Evolutionary conservation across 1,140 invertebrate genomes (phyloP).

Genomic region (Pinna nobilis): DNA sequence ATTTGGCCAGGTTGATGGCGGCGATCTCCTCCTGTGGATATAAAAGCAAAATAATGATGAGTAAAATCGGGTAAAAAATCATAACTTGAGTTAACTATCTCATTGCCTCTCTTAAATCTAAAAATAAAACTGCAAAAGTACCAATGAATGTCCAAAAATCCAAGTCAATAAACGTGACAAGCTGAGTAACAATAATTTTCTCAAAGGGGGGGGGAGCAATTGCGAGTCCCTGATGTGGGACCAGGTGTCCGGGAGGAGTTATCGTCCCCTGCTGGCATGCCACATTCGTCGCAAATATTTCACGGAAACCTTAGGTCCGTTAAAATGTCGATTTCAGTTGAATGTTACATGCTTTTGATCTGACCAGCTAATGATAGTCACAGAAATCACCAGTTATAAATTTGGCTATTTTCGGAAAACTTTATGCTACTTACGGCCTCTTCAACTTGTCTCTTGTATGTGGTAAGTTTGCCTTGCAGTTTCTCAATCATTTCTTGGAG

Average conservation of each 20-base stretch:
- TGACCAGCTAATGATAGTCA: background rate
- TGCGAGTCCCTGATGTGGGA: too few relatives aligned
- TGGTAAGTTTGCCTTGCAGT: conserved; percentile 99
- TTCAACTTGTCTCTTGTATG: conserved; percentile 99
- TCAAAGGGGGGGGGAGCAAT: too few relatives aligned
- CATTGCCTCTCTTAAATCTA: background rate
- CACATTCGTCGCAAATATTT: too few relatives aligned
- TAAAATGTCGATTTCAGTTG: background rate
- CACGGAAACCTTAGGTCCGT: too few relatives aligned
- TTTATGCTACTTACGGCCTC: conserved; percentile 82
- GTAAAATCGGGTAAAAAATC: background rate
- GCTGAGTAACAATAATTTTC: too few relatives aligned
- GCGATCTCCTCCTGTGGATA: conserved; percentile 91
- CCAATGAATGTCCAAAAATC: background rate
- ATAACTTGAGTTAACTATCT: background rate
- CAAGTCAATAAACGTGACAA: too few relatives aligned
- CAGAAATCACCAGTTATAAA: background rate
- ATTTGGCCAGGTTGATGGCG: conserved; percentile 98
- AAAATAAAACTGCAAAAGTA: background rate
- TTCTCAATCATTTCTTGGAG: conserved; percentile 99
- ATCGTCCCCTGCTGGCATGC: too few relatives aligned
- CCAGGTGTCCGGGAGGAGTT: too few relatives aligned
- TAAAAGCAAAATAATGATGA: background rate
- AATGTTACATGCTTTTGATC: background rate
- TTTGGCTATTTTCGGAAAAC: background rate